Evolutionary conservation across 2,888 invertebrate species (phyloP).

Genomic region (Temnothorax ravouxi): DNA sequence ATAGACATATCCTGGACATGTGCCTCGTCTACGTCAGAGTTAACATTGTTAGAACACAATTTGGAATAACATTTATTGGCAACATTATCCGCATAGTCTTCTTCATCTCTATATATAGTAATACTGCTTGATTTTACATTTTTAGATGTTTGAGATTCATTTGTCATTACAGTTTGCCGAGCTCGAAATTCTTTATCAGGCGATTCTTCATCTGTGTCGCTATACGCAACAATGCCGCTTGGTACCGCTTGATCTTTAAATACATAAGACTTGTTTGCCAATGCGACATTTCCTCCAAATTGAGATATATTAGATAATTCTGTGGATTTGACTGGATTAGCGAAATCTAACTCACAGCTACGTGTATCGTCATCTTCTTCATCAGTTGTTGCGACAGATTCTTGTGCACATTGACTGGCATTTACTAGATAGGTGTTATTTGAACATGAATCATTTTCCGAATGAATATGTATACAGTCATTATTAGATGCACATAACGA

Average conservation of each 20-base stretch:
- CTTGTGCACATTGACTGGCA: background rate
- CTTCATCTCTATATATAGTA: constrained; percentile 39
- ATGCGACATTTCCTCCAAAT: background rate
- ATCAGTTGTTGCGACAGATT: background rate
- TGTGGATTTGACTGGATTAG: constrained; percentile 2
- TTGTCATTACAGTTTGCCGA: background rate
- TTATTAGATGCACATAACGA: background rate
- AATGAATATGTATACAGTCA: background rate
- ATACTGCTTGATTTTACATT: constrained; percentile 2
- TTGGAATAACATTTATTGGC: background rate
- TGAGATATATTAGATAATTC: background rate
- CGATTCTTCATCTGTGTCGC: background rate
- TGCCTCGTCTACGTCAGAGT: constrained; percentile 21
- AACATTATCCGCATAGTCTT: background rate
- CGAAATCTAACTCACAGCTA: background rate
- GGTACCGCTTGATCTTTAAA: background rate
- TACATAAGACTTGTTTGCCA: background rate
- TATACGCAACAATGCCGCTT: background rate
- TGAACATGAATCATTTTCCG: background rate
- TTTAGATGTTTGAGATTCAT: background rate
- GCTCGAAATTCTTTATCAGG: background rate
- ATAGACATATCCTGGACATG: constrained; percentile 46
- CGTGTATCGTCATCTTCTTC: background rate
- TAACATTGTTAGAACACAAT: background rate
- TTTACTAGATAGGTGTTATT: background rate